Evolutionary conservation across 2,888 invertebrate genomes (phyloP).

Genomic region (Baronia brevicornis): DNA sequence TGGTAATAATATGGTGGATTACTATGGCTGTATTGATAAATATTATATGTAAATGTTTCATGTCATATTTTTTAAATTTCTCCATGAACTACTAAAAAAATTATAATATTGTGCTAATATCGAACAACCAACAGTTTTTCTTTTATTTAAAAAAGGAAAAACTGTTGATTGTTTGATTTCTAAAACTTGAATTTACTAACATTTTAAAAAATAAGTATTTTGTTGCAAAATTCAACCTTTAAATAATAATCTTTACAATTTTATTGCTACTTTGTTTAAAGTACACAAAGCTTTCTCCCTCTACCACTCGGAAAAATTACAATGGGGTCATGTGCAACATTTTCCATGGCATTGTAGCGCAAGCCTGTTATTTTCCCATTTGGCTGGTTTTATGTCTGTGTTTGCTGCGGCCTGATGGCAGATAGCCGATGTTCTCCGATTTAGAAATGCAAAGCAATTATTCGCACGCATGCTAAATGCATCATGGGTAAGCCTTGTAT

Average conservation of each 20-base stretch:
- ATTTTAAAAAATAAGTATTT: background rate
- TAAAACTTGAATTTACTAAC: no score
- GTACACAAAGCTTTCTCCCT: slow-evolving; percentile 53
- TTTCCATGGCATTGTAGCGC: slow-evolving; percentile 67
- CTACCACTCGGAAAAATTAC: slow-evolving; percentile 56
- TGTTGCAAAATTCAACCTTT: background rate
- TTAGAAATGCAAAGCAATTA: slow-evolving; percentile 70
- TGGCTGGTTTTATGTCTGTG: slow-evolving; percentile 58
- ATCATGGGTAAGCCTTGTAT: slow-evolving; percentile 7
- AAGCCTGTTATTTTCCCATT: slow-evolving; percentile 74
- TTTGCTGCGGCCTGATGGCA: slow-evolving; percentile 53
- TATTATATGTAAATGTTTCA: no score
- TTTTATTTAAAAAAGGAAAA: no score
- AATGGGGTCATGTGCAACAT: slow-evolving; percentile 35
- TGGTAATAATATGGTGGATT: no score
- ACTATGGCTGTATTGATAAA: no score
- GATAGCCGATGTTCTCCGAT: slow-evolving; percentile 57
- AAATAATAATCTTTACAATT: slow-evolving; percentile 19
- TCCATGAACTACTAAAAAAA: no score
- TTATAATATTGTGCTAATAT: no score
- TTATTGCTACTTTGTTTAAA: slow-evolving; percentile 19
- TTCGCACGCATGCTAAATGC: slow-evolving; percentile 56
- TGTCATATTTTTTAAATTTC: no score
- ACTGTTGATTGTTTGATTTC: no score
- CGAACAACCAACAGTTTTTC: no score